These are phyloP conservation scores for Alcedo atthis DNA, from an alignment of 2,797 vertebrate species.

Conservation along the genomic window DNA sequence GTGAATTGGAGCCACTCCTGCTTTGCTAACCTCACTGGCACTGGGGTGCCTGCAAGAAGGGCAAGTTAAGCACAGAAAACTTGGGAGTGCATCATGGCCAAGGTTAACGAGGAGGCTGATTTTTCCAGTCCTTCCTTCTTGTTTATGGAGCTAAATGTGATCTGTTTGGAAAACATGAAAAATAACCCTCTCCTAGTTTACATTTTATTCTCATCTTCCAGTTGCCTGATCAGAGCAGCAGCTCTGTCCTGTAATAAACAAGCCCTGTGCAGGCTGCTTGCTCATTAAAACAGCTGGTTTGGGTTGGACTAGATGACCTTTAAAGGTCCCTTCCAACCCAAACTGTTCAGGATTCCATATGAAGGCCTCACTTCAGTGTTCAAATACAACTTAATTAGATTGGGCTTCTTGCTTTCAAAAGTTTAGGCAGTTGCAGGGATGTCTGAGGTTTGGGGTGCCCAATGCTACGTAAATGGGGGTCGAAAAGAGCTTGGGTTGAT, in stretches of 20 bases:
- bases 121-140: neutral
- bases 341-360: neutral
- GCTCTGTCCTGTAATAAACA: constrained; percentile 5
- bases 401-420: neutral
- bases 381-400: neutral
- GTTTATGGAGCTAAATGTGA: neutral
- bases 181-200: neutral
- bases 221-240: neutral
- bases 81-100: neutral
- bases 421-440: neutral
- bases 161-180: neutral
- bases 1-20: accelerated
- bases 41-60: neutral
- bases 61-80: neutral
- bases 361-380: neutral
- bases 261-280: neutral
- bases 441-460: neutral
- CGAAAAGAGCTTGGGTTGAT: neutral
- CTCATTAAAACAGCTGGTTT: neutral
- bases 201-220: neutral
- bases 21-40: neutral
- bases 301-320: neutral
- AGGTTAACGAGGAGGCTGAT: neutral
- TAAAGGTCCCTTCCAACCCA: neutral
- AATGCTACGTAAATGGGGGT: neutral